Conservation (phyloP, 2,888 invertebrate species). For the Helicoverpa assulta region DNA sequence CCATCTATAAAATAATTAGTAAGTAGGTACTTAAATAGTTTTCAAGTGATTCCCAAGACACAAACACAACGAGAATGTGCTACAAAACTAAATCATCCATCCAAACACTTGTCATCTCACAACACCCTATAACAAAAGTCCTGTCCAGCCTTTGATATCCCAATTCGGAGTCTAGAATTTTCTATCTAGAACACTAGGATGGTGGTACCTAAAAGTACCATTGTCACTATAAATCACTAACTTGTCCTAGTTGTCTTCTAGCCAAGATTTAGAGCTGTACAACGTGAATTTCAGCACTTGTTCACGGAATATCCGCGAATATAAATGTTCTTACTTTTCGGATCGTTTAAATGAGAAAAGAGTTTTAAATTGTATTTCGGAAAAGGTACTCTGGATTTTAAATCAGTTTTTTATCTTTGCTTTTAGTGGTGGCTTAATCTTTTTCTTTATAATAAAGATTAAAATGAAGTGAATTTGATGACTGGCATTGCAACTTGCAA, state of each 20-base stretch:
- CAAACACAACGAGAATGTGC: neutral
- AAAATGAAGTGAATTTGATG: no score
- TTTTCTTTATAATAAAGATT: no score
- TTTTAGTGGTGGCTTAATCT: no score
- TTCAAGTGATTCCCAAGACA: no score
- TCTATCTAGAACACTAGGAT: conserved; percentile 52
- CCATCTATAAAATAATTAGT: no score
- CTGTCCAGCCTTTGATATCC: conserved; percentile 25
- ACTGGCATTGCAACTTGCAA: no score
- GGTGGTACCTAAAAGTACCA: conserved; percentile 36
- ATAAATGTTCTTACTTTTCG: conserved; percentile 14
- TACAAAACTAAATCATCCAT: neutral
- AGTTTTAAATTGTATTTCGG: neutral
- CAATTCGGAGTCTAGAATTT: conserved; percentile 51
- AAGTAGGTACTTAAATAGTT: no score
- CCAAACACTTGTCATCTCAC: conserved; percentile 2
- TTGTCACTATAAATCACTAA: conserved; percentile 60
- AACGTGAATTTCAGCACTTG: conserved; percentile 46
- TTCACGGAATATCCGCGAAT: conserved; percentile 6
- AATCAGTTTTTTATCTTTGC: neutral
- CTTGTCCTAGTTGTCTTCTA: conserved; percentile 49
- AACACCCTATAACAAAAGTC: conserved; percentile 20
- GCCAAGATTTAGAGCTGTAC: conserved; percentile 61
- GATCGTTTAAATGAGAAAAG: neutral
- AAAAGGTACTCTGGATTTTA: neutral